These are phyloP conservation scores for Pogonocichla stellata DNA, from an alignment of 2,113 vertebrate species.

Conservation along the genomic window DNA sequence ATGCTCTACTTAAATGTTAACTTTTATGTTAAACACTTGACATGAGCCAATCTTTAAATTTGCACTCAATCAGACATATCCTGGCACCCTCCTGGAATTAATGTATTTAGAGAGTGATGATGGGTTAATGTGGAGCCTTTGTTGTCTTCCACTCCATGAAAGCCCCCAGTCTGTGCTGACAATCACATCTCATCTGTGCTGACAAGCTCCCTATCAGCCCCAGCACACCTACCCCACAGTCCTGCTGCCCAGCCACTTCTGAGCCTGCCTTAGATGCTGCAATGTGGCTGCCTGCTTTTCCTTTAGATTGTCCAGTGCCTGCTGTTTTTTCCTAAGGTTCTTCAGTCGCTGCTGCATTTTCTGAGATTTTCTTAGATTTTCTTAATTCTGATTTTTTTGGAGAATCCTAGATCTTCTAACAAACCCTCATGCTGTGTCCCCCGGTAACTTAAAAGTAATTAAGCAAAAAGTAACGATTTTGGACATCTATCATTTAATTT, in stretches of 20 bases:
- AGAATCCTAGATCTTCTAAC: slow-evolving; percentile 71
- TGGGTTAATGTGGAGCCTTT: not conserved
- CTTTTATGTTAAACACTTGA: not conserved
- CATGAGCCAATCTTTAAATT: not conserved
- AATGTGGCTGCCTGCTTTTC: slow-evolving; percentile 38
- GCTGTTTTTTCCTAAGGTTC: slow-evolving; percentile 55
- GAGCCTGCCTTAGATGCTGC: not conserved
- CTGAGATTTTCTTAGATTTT: slow-evolving; percentile 70
- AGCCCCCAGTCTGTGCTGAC: not conserved
- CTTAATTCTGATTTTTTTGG: slow-evolving; percentile 57
- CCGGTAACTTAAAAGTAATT: slow-evolving; percentile 73
- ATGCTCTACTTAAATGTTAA: accelerated
- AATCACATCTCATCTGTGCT: slow-evolving; percentile 34
- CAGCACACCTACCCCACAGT: not conserved
- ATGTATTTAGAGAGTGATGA: not conserved
- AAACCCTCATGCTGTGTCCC: slow-evolving; percentile 71
- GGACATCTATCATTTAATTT: slow-evolving; percentile 76
- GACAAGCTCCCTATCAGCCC: slow-evolving; percentile 35
- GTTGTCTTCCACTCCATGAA: not conserved
- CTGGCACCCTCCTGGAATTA: not conserved
- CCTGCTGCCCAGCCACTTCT: not conserved
- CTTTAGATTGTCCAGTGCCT: slow-evolving; percentile 45
- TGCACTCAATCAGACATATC: not conserved
- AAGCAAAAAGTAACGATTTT: slow-evolving; percentile 72
- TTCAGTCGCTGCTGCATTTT: slow-evolving; percentile 39